Conservation (phyloP, 2,888 invertebrate genomes). For the Caenorhabditis sp. region DNA sequence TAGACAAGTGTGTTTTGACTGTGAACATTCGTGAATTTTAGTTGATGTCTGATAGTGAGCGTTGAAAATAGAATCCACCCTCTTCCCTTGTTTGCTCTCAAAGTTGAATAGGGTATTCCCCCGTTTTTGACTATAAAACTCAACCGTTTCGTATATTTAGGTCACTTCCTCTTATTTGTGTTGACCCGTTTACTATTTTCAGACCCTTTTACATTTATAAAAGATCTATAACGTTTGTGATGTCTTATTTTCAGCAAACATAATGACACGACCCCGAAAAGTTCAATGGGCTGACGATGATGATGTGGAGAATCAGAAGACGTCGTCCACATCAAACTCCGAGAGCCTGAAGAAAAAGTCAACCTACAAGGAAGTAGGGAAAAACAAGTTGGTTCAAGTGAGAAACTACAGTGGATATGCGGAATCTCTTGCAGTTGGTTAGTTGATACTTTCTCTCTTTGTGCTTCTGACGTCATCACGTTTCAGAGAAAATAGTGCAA, state of each 20-base stretch:
- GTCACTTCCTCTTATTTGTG: conserved; percentile 17
- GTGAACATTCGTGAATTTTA: neutral
- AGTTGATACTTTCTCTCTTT: neutral
- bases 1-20: conserved; percentile 26
- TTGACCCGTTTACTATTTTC: neutral
- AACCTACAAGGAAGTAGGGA: neutral
- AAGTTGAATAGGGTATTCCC: conserved; percentile 7
- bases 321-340: conserved; percentile 10
- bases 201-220: neutral
- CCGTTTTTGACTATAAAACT: conserved; percentile 17
- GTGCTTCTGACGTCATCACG: neutral
- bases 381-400: conserved; percentile 40
- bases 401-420: conserved; percentile 48
- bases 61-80: conserved; percentile 33
- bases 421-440: conserved; percentile 34
- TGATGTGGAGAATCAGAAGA: conserved; percentile 35
- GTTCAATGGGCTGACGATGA: conserved; percentile 64
- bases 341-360: conserved; percentile 23
- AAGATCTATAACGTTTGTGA: too few relatives aligned
- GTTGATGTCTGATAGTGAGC: conserved; percentile 21
- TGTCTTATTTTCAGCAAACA: conserved; percentile 5
- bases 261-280: conserved; percentile 44
- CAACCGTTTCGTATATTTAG: conserved; percentile 15
- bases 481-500: conserved; percentile 50
- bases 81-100: conserved; percentile 16